phyloP scores from a whole-genome alignment of 2,113 vertebrate genomes.

The Pyrgilauda ruficollis region DNA sequence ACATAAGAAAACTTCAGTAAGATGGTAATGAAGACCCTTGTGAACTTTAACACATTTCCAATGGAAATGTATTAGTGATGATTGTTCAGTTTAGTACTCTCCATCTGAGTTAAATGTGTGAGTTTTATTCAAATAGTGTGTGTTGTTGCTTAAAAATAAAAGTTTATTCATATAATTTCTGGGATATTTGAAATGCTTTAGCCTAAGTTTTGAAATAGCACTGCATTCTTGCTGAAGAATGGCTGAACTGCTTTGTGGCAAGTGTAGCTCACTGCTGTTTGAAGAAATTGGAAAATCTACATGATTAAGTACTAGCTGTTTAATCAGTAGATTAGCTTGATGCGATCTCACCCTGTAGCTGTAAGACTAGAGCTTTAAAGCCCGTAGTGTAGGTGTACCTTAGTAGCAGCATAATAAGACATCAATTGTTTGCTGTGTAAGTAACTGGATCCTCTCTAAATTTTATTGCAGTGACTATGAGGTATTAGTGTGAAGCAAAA shows the following conservation, averaged over 20 bases:
- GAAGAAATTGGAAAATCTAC: background rate
- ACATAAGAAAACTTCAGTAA: conserved; percentile 76
- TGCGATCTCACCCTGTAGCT: background rate
- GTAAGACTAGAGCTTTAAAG: conserved; percentile 4
- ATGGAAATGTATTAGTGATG: conserved; percentile 79
- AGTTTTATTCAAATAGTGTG: conserved; percentile 75
- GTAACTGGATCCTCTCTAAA: background rate
- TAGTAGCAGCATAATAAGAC: background rate
- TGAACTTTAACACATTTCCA: conserved; percentile 77
- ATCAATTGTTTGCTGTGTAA: background rate
- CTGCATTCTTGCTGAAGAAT: background rate
- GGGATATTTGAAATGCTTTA: conserved; percentile 42
- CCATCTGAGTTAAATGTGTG: conserved; percentile 70
- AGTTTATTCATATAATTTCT: conserved; percentile 47
- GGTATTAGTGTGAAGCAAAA: background rate
- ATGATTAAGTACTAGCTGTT: background rate
- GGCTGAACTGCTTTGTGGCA: background rate
- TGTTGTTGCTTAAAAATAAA: conserved; percentile 77
- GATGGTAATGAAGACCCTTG: conserved; percentile 67
- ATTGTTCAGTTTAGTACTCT: conserved; percentile 72
- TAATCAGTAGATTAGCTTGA: background rate
- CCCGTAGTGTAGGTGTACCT: background rate
- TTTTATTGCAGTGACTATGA: background rate
- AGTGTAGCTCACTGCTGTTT: background rate
- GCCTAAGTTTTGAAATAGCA: background rate